phyloP scores from a whole-genome alignment of 2,888 invertebrate genomes.

The Oasisia sp. region DNA sequence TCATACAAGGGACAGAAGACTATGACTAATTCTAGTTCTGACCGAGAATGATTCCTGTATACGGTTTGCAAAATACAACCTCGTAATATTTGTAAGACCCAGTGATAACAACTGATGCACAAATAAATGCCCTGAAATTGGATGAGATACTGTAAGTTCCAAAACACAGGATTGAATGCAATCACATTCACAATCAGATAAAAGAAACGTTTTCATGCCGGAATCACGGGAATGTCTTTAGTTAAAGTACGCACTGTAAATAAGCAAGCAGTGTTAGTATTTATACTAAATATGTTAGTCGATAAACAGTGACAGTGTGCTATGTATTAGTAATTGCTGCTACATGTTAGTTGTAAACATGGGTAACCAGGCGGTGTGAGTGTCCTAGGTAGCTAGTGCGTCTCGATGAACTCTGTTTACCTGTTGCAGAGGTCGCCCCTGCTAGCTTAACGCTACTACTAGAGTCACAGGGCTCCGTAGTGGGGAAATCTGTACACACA shows the following conservation, averaged over 20 bases:
- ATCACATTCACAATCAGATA: not conserved
- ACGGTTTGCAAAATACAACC: no score
- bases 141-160: not conserved
- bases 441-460: not conserved
- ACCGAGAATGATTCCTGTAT: no score
- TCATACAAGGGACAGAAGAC: no score
- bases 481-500: constrained; percentile 17
- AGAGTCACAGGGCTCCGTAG: constrained; percentile 5
- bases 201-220: not conserved
- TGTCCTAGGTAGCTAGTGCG: not conserved
- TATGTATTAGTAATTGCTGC: no score
- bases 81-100: not conserved
- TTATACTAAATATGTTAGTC: no score
- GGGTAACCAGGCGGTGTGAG: not conserved
- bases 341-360: not conserved
- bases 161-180: not conserved
- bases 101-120: not conserved
- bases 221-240: not conserved
- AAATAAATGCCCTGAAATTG: not conserved
- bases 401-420: not conserved
- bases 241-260: not conserved
- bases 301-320: no score
- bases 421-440: not conserved
- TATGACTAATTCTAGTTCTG: no score
- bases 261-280: not conserved